Base-by-base conservation (phyloP, 2,888 invertebrate species). In the Notocelia uddmanniana region DNA sequence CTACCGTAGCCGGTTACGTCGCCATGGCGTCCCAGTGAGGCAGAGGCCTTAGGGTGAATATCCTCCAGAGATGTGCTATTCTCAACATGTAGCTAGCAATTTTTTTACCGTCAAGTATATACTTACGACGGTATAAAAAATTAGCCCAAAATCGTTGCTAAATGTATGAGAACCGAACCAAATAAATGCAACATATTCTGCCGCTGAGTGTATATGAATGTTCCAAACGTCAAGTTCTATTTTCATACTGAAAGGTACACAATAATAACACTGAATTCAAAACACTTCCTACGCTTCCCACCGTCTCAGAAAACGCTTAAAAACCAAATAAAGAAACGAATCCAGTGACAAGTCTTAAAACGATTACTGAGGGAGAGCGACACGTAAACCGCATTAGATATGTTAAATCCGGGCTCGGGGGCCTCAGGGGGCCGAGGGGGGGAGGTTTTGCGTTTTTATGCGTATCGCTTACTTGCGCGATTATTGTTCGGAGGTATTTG, bases 331-430 rank as follows among this genome's bases (percentile, higher is more conserved):
- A 81, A 76, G 80, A 84, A 80, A 83, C 84, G 59, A 59, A 60
- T 68, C 64, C 64, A 80, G 64, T 73, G 80, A 81, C 83, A 79
- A 88, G 87, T 91, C 92, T 92, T 91, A 91, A 92, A 92, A 85
- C 92, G 92, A 92, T 92, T 92, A 92, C 88, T 79, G 85, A 83
- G 78, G 86, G 85, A 85, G 83, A 81, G 76, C 82, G 83, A 93
- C 93, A 93, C 92, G 93, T 87, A 93, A 93, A 93, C 88, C 92
- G 92, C 93, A 93, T 93, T 93, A 93, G 91, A 84, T 92, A 92
- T 92, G 93, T 92, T 92, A 93, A 93, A 92, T 89, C 90, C 81
- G 83, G 81, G 84, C 83, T 87, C n/a, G n/a, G 48, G 64, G 83
- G 83, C 81, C 85, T 83, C 87, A 79, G 77, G 83, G 87, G 88